Evolutionary conservation across 1,140 invertebrate species (phyloP), one percentile per base, ranked within the genome.

Genomic region (Lamellibrachia luymesi): DNA sequence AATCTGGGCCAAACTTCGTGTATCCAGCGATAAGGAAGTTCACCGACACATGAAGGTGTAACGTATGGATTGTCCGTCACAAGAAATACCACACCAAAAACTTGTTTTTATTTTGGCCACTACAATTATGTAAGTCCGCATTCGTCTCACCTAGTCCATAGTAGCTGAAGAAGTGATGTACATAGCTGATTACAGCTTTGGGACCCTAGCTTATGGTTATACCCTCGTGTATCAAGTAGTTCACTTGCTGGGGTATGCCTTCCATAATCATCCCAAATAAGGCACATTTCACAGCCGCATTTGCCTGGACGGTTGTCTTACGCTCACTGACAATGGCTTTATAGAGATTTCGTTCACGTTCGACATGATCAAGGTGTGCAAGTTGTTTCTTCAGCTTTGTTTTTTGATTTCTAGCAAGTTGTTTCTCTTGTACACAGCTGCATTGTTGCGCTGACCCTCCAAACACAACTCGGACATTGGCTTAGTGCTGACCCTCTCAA

Each of bases 61-160:
- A 56, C 52, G 6, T 56, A 1, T 56, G 52, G 13, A 56, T 56
- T 56, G 52, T 56, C 52, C 52, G 52, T 1, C 52, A 56, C 52
- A 56, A 1, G 52, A 93, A 90, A 94, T 95, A 95, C 94, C 94
- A 94, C 38, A 95, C 38, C 80, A 95, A 90, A 64, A 92, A 93
- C 50, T 93, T 94, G 93, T 94, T 95, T 90, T 95, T 95, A 51
- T 95, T 95, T 91, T 94, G 95, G 1, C 95, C 92, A 2, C 38
- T 50, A n/a, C 92, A 93, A 56, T 93, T 93, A 91, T 93, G 92
- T 22, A 93, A 80, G 17, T 93, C 92, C 93, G 90, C 92, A 50
- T 91, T 22, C 0, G 17, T 93, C 90, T 94, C 94, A n/a, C 93
- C 93, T 25, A 93, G 51, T 51, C 93, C 93, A 93, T 93, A 93